Evolutionary conservation across 1,140 invertebrate genomes (phyloP), one percentile per base, ranked within the genome.

Genomic region (Atta colombica): DNA sequence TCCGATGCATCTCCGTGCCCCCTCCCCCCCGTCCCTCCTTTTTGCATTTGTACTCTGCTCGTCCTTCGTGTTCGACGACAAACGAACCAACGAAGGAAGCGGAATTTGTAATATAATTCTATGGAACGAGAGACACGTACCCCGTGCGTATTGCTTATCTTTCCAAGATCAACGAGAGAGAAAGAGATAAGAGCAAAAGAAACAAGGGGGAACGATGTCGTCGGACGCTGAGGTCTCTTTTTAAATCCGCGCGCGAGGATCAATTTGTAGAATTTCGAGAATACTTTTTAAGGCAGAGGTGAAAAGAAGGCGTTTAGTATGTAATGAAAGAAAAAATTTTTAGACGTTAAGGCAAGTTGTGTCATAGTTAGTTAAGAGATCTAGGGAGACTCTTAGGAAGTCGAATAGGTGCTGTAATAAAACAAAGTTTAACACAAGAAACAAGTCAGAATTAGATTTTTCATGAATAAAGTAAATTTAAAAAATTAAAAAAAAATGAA

Each of bases 381-480:
- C 69, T 84, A 93, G 91, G 87, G 88, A 35, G 80, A 91, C 89
- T 93, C 85, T 89, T 93, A 93, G 92, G 80, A 91, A 92, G 93
- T 93, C 91, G 92, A 84, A 93, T 93, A 93, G 93, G 92, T 93
- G 93, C 92, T 93, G 92, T 93, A 93, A 93, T 90, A 90, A 93
- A 93, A 88, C 81, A 88, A 85, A 86, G 74, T 74, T 61, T 60
- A 90, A 66, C 58, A 88, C 28, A 74, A 81, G 85, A 88, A 77
- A 91, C 90, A 93, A 89, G 87, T 92, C 91, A 92, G 90, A 93
- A 92, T 93, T 94, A 91, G 93, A 94, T 94, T 94, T 94, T 94
- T 94, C 92, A 94, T 92, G 91, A 93, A 92, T 92, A 92, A 92
- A 92, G 93, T 94, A 91, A 61, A 80, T 55, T 66, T 25, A 81